phyloP scores from a whole-genome alignment of 1,140 invertebrate genomes.

The Pogonus chalceus region DNA sequence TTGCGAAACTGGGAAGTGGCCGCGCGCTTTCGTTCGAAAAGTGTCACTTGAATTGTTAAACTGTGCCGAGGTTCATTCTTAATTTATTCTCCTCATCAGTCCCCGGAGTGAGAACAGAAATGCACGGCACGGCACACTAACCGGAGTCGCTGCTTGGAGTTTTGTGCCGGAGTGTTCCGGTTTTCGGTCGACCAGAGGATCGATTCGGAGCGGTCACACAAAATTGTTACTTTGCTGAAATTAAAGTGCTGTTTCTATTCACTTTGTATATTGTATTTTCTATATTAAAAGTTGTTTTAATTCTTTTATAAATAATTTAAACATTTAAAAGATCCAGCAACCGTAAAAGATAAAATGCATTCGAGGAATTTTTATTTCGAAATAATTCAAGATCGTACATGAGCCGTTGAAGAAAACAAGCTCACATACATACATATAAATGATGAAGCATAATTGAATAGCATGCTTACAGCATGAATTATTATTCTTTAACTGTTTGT shows the following conservation, averaged over 20 bases:
- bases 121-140: not conserved
- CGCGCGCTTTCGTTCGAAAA: not conserved
- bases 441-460: too few species aligned
- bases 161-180: not conserved
- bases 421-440: too few species aligned
- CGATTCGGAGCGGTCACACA: not conserved
- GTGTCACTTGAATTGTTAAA: slow-evolving; percentile 6
- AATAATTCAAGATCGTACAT: too few species aligned
- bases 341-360: too few species aligned
- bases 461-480: too few species aligned
- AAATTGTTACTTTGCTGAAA: not conserved
- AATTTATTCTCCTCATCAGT: slow-evolving; percentile 5
- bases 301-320: not conserved
- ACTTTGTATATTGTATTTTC: not conserved
- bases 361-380: too few species aligned
- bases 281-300: not conserved
- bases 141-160: not conserved
- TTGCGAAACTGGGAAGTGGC: not conserved
- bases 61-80: slow-evolving; percentile 1
- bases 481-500: too few species aligned
- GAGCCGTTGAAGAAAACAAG: too few species aligned
- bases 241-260: not conserved
- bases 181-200: not conserved
- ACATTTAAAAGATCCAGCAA: not conserved
- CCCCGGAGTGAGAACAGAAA: not conserved